These are phyloP conservation scores for Caenorhabditis latens DNA, from an alignment of 1,140 invertebrate genomes.

Conservation along the genomic window DNA sequence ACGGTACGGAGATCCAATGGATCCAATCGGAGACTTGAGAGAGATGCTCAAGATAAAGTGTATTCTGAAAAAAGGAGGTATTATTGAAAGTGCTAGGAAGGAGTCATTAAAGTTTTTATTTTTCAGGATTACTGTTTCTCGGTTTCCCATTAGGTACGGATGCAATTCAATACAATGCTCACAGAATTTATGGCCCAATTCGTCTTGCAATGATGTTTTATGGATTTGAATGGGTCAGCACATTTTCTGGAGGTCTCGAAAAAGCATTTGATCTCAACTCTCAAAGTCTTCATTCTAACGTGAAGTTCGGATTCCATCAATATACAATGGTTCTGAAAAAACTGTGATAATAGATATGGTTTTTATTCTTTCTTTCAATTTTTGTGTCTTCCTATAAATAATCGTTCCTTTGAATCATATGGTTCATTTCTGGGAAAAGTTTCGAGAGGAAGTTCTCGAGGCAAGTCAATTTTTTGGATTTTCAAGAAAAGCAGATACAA, in stretches of 20 bases:
- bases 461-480: too few species aligned
- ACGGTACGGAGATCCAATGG: constrained; percentile 51
- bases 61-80: constrained; percentile 53
- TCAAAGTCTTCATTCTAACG: neutral
- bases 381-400: too few species aligned
- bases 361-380: too few species aligned
- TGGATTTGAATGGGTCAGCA: neutral
- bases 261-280: neutral
- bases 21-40: constrained; percentile 54
- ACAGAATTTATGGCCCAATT: constrained; percentile 42
- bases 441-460: too few species aligned
- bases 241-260: neutral
- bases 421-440: too few species aligned
- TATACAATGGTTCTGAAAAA: constrained; percentile 21
- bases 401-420: too few species aligned
- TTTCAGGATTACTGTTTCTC: constrained; percentile 32
- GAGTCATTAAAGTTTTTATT: neutral
- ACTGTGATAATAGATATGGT: neutral
- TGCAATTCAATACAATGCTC: constrained; percentile 16
- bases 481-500: too few species aligned
- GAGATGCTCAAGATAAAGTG: constrained; percentile 55
- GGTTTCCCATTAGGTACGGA: constrained; percentile 43
- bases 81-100: neutral
- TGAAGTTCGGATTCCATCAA: neutral
- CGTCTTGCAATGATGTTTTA: constrained; percentile 38